phyloP scores from a whole-genome alignment of 1,140 invertebrate species.

The Leptinotarsa lineolata region DNA sequence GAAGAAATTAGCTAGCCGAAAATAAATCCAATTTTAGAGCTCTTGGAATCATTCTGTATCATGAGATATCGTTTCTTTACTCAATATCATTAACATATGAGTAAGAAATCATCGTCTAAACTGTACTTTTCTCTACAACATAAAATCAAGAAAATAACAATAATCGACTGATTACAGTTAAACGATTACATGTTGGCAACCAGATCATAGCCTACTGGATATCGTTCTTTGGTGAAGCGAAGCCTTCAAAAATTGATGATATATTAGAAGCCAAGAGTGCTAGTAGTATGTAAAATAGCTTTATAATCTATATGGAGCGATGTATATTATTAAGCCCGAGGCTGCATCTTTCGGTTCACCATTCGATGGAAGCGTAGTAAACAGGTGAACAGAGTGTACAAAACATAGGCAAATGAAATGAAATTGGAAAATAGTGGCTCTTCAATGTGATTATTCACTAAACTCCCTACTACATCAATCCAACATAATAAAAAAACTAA shows the following conservation, averaged over 20 bases:
- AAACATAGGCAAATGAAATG: background rate
- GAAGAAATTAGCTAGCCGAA: too few species aligned
- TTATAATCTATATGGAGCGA: conserved; percentile 52
- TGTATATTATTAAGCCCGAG: conserved; percentile 48
- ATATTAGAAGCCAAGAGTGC: conserved; percentile 50
- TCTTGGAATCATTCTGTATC: background rate
- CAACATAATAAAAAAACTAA: too few species aligned
- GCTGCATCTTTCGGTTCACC: conserved; percentile 25
- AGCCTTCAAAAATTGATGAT: conserved; percentile 49
- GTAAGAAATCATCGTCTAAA: background rate
- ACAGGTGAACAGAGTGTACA: background rate
- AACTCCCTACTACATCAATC: too few species aligned
- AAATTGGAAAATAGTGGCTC: background rate
- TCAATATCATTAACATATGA: background rate
- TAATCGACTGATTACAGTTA: conserved; percentile 20
- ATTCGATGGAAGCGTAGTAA: conserved; percentile 10
- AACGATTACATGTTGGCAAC: conserved; percentile 17
- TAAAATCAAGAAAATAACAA: conserved; percentile 20
- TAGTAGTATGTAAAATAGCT: conserved; percentile 54
- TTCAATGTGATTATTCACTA: too few species aligned
- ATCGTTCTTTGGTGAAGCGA: conserved; percentile 28
- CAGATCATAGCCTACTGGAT: conserved; percentile 22
- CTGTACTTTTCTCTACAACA: conserved; percentile 5
- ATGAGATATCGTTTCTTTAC: background rate
- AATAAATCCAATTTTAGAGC: too few species aligned